Evolutionary conservation across 2,888 invertebrate species (phyloP), one percentile per base, ranked within the genome.

Genomic region (Caenorhabditis sp.): DNA sequence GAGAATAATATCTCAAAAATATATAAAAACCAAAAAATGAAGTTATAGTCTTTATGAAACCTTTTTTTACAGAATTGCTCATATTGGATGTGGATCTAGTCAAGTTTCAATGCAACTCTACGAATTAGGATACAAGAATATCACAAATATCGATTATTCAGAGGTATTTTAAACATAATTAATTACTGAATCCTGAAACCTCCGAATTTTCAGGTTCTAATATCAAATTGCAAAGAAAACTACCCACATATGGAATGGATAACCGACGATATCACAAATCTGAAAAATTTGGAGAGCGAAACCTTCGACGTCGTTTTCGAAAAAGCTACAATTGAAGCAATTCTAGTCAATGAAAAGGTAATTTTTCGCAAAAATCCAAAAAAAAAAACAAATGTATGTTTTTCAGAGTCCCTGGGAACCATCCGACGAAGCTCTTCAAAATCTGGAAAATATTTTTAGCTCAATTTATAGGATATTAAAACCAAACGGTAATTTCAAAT

Each of bases 21-120:
- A 31, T 26, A 12, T 20, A 20, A 36, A 59, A 12, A 36, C n/a
- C n/a, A n/a, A n/a, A n/a, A n/a, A n/a, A n/a, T n/a, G n/a, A n/a
- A n/a, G n/a, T n/a, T n/a, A n/a, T n/a, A n/a, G n/a, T n/a, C n/a
- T n/a, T n/a, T n/a, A n/a, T n/a, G n/a, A n/a, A n/a, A n/a, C n/a
- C 17, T 36, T 38, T 21, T 12, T 43, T 43, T 67, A n/a, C 56
- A 83, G 84, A 36, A 85, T 84, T 56, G 73, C 84, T 36, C 83
- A 84, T 80, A 67, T 82, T 87, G 90, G 90, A 38, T 90, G 90
- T 83, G 90, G 90, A 20, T 89, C 89, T 78, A 89, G 89, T 76
- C 77, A 83, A 26, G 83, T 90, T 26, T 88, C 89, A 67, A 88
- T 87, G 81, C 83, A 88, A n/a, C 84, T 90, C 83, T 89, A 88